Evolutionary conservation across 2,113 vertebrate species (phyloP).

Genomic region (Zonotrichia leucophrys): DNA sequence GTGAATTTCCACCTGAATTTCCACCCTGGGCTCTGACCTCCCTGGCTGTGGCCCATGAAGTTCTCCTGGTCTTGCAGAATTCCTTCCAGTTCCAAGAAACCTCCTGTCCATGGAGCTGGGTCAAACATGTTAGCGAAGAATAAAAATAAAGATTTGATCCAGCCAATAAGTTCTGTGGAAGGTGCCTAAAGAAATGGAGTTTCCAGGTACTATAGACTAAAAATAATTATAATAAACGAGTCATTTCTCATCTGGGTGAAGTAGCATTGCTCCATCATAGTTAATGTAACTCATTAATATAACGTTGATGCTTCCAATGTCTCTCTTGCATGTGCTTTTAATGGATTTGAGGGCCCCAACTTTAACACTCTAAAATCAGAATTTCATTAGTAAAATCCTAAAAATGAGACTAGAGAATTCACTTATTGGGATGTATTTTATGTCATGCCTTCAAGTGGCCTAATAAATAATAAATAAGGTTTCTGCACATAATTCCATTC

Average conservation of each 20-base stretch:
- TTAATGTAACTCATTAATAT: slow-evolving; percentile 1
- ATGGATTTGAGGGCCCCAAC: neutral
- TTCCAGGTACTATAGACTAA: neutral
- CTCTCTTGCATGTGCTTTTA: neutral
- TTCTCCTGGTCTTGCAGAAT: neutral
- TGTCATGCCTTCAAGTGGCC: neutral
- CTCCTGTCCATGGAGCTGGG: neutral
- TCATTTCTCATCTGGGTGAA: neutral
- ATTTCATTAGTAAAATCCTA: slow-evolving; percentile 6
- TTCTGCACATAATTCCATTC: neutral
- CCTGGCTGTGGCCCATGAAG: neutral
- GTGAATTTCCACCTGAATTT: neutral
- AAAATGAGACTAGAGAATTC: neutral
- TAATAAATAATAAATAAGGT: neutral
- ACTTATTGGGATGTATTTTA: neutral
- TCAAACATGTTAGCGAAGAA: neutral
- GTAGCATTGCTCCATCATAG: neutral
- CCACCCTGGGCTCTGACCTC: neutral
- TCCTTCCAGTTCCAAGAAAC: neutral
- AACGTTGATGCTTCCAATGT: neutral
- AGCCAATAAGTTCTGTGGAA: neutral
- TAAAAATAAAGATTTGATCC: neutral
- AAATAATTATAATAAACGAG: neutral
- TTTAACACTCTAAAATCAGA: neutral
- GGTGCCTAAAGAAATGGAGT: neutral